Evolutionary conservation across 2,888 invertebrate genomes (phyloP), one percentile per base, ranked within the genome.

Genomic region (Theodoxus fluviatilis): DNA sequence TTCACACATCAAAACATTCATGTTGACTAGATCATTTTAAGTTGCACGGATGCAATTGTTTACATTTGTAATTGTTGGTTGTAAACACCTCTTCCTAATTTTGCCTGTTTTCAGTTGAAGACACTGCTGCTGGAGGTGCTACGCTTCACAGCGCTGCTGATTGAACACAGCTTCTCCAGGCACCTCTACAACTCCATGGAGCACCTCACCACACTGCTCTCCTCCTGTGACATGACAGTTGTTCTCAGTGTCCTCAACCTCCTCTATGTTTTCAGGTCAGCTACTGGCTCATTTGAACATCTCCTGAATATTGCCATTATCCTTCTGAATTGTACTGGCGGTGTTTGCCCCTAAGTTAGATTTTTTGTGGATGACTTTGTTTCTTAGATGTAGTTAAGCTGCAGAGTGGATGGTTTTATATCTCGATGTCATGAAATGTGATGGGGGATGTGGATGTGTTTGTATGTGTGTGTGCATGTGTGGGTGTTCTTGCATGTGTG

Each of bases 171-270:
- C 77, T 94, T 94, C 85, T 94, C 94, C 22, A 90, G 94, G 68
- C 94, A 94, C 87, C 89, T 94, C 75, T 94, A 94, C 90, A 94
- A 93, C 88, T 94, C 94, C 52, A 93, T 94, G 91, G 94, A 94
- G 87, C 93, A 94, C 85, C 88, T 94, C 76, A 91, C 93, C 66
- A 90, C 92, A 47, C 88, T 94, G 75, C 87, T 94, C 79, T 91
- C 92, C 71, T 93, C 94, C 67, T 92, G 92, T 86, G 93, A 94
- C 84, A 92, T 94, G 92, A 91, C 92, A 78, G 91, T 94, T 67
- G 93, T 94, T n/a, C 89, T 94, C 70, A 93, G 92, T 76, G 94
- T 94, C 67, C 89, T 95, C 69, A 94, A 94, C 87, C 89, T 95
- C 73, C 89, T 95, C 25, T 95, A 94, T 86, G 94, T 94, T 90